These are phyloP conservation scores for Idaea dimidiata DNA, from an alignment of 2,888 invertebrate species.

Conservation along the genomic window DNA sequence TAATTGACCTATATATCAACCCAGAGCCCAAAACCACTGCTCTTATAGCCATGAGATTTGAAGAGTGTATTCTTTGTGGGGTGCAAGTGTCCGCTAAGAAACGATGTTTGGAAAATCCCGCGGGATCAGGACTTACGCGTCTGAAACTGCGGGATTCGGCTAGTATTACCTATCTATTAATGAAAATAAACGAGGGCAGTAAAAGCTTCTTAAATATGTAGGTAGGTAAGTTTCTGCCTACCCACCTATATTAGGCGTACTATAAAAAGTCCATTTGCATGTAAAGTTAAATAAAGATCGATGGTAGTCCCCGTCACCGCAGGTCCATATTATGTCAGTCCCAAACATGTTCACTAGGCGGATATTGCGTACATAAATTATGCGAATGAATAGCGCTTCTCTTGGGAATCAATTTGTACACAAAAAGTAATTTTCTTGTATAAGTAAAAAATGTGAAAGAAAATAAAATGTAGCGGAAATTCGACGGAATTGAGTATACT, in stretches of 20 bases:
- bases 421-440: neutral
- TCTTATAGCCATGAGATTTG: too few species aligned
- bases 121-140: too few species aligned
- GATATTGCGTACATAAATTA: neutral
- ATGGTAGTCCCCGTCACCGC: neutral
- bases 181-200: neutral
- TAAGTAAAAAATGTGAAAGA: neutral
- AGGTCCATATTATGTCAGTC: neutral
- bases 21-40: too few species aligned
- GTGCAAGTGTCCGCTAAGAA: too few species aligned
- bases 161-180: too few species aligned
- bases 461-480: neutral
- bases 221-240: neutral
- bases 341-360: neutral
- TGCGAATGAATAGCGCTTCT: neutral
- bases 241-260: neutral
- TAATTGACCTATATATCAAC: too few species aligned
- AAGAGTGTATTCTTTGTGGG: too few species aligned
- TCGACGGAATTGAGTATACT: neutral
- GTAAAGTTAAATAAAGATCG: neutral
- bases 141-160: too few species aligned
- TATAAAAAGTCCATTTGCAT: neutral
- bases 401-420: conserved; percentile 1
- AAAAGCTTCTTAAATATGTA: neutral
- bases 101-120: too few species aligned